A percentile compares a stretch with the other conserved stretches of the same genome.
Evolutionary conservation across 1,140 invertebrate genomes (phyloP).

Genomic region (Thereuonema tuberculata): DNA sequence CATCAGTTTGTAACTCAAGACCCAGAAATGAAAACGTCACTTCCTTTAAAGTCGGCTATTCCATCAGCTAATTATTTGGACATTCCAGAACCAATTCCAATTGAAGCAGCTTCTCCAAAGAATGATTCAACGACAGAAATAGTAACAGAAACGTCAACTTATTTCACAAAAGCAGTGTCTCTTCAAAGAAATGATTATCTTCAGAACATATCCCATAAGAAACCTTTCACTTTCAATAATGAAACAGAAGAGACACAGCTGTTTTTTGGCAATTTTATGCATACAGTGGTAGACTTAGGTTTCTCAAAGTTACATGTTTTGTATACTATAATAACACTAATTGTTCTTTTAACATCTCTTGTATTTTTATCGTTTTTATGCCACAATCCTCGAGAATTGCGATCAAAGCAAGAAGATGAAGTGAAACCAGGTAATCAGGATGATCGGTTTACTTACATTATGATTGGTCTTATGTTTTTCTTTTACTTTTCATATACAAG

Average conservation of each 20-base stretch:
- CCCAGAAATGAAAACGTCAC: too few relatives aligned
- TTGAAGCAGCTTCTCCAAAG: too few relatives aligned
- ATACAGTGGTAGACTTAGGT: constrained; percentile 22
- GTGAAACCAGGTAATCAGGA: constrained; percentile 1
- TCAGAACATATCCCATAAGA: not conserved
- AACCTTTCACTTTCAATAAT: constrained; percentile 24
- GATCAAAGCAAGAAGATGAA: constrained; percentile 22
- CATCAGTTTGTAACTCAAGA: too few relatives aligned
- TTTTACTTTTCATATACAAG: constrained; percentile 37
- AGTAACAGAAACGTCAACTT: too few relatives aligned
- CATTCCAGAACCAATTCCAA: too few relatives aligned
- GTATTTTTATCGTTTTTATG: constrained; percentile 34
- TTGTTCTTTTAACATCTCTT: constrained; percentile 30
- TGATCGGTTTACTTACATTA: constrained; percentile 18
- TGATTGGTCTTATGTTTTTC: constrained; percentile 31
- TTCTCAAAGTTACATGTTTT: constrained; percentile 36
- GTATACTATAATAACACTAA: constrained; percentile 33
- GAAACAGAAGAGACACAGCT: constrained; percentile 17
- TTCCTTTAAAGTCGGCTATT: too few relatives aligned
- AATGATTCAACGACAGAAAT: too few relatives aligned
- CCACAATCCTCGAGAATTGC: constrained; percentile 25
- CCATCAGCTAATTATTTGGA: too few relatives aligned
- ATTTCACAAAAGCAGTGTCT: too few relatives aligned
- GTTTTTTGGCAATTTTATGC: constrained; percentile 16
- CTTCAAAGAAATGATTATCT: too few relatives aligned